Percentiles rank a stretch among this genome's conserved stretches.
Evolutionary conservation across 2,797 vertebrate genomes (phyloP).

Genomic region (Syngnathus rostellatus): DNA sequence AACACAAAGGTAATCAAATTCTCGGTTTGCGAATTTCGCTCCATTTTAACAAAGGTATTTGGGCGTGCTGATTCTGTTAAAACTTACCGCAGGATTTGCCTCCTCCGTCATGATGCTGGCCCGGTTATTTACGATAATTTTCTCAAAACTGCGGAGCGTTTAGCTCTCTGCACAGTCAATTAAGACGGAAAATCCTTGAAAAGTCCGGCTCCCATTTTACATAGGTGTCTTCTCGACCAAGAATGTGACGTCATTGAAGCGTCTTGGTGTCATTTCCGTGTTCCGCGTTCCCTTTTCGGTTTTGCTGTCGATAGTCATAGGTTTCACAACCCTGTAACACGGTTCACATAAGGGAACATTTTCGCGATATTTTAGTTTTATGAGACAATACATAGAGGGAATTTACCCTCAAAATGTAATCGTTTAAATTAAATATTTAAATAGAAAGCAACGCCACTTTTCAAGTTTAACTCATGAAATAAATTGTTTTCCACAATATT

Average conservation of each 20-base stretch:
- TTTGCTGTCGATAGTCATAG: too few species aligned
- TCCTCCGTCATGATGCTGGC: constrained; percentile 45
- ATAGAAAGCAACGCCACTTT: too few species aligned
- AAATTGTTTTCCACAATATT: too few species aligned
- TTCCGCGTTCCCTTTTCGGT: constrained; percentile 8
- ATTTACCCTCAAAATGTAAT: too few species aligned
- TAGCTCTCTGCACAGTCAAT: not conserved
- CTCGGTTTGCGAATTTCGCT: not conserved
- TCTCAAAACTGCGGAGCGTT: not conserved
- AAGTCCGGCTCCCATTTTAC: not conserved
- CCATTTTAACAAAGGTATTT: not conserved
- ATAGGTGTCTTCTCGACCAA: constrained; percentile 16
- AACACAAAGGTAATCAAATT: not conserved
- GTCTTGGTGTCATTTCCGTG: constrained; percentile 48
- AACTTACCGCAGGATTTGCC: constrained; percentile 37
- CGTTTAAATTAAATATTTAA: too few species aligned
- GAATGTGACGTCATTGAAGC: constrained; percentile 28
- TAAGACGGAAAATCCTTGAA: not conserved
- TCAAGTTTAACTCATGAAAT: too few species aligned
- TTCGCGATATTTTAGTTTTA: too few species aligned
- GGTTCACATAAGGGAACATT: too few species aligned
- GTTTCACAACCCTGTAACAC: too few species aligned
- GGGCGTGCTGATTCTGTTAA: not conserved
- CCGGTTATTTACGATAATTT: not conserved
- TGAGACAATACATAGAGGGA: too few species aligned